Evolutionary conservation across 2,888 invertebrate species (phyloP).

Genomic region (Tachina fera): DNA sequence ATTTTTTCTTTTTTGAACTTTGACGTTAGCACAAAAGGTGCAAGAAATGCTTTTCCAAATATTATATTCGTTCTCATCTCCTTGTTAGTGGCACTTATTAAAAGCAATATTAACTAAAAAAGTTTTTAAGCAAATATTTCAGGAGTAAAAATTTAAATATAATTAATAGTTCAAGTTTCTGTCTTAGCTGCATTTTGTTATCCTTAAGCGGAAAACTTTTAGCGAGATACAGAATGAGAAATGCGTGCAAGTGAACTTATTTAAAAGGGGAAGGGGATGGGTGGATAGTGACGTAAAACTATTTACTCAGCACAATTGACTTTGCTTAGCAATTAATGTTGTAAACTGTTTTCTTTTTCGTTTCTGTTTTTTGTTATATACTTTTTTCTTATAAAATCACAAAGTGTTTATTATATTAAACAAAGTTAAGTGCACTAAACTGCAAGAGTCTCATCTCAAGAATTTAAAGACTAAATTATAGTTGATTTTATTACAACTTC

Average conservation of each 20-base stretch:
- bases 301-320: conserved; percentile 2
- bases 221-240: neutral
- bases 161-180: conserved; percentile 37
- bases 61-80: neutral
- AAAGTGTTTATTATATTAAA: too few species aligned
- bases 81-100: neutral
- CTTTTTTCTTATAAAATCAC: too few species aligned
- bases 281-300: neutral
- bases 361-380: neutral
- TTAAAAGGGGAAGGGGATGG: too few species aligned
- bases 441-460: too few species aligned
- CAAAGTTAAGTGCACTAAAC: too few species aligned
- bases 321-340: conserved; percentile 24
- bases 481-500: too few species aligned
- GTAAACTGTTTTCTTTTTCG: neutral
- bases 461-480: too few species aligned
- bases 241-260: neutral
- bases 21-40: conserved; percentile 6
- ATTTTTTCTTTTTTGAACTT: neutral
- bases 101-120: neutral
- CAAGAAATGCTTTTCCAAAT: neutral
- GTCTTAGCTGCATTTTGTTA: conserved; percentile 18
- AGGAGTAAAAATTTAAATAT: conserved; percentile 5
- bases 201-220: conserved; percentile 14
- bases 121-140: conserved; percentile 38